Evolutionary conservation across 2,113 vertebrate genomes (phyloP).

Genomic region (Piprites chloris): DNA sequence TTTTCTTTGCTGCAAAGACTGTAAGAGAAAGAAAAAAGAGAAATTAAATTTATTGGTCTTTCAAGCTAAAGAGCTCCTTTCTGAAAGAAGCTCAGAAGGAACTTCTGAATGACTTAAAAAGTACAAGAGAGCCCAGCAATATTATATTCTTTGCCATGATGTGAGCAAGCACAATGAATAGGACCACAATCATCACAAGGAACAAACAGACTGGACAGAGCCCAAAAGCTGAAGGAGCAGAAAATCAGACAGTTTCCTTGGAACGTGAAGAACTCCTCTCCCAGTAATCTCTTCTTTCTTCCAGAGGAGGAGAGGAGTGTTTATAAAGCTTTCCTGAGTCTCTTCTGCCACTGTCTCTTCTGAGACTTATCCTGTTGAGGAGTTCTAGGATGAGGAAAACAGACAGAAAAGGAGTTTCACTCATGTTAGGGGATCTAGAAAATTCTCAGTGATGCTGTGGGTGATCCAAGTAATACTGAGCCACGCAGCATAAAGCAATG

Average conservation of each 20-base stretch:
- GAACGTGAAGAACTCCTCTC: background rate
- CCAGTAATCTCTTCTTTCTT: background rate
- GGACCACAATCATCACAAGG: background rate
- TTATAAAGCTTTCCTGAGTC: background rate
- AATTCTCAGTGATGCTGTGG: background rate
- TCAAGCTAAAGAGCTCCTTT: background rate
- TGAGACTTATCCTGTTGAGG: background rate
- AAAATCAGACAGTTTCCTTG: background rate
- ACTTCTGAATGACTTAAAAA: background rate
- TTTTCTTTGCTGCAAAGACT: background rate
- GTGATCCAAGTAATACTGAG: background rate
- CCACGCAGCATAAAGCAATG: background rate
- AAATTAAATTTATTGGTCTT: background rate
- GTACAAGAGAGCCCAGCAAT: background rate
- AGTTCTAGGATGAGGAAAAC: background rate
- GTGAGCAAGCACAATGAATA: background rate
- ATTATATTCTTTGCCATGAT: background rate
- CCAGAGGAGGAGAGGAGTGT: background rate
- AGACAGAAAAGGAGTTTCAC: background rate
- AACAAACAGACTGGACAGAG: background rate
- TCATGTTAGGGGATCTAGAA: background rate
- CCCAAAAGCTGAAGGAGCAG: background rate
- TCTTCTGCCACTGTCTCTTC: background rate
- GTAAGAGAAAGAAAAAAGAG: background rate
- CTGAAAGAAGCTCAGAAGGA: background rate